Evolutionary conservation across 2,113 vertebrate genomes (phyloP).

Genomic region (Plestiodon gilberti): DNA sequence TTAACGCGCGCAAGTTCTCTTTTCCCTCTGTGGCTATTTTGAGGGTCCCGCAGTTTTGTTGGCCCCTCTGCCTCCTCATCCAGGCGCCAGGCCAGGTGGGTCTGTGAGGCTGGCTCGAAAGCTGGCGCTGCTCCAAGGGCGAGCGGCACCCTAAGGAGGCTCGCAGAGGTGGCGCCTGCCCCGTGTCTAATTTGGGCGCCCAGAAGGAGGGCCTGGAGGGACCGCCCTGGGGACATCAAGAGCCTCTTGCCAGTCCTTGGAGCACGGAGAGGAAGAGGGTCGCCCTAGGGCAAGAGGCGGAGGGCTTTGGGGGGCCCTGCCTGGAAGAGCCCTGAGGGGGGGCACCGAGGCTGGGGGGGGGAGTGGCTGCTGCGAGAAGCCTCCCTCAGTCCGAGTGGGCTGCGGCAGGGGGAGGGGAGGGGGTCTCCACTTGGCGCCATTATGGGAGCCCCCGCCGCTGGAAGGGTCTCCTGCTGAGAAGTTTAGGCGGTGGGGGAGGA

Average conservation of each 20-base stretch:
- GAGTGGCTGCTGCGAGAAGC: background rate
- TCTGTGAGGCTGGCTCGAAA: background rate
- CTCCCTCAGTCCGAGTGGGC: too few relatives aligned
- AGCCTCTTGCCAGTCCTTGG: background rate
- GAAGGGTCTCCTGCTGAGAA: background rate
- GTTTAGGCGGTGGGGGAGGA: background rate
- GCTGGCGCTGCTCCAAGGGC: background rate
- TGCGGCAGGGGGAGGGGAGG: background rate
- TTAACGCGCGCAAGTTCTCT: background rate
- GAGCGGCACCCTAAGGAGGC: background rate
- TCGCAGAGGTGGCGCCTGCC: background rate
- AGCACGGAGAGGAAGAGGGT: background rate
- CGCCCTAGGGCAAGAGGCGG: background rate
- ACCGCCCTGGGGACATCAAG: background rate
- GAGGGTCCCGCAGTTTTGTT: background rate
- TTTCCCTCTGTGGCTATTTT: too few relatives aligned
- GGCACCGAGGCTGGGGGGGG: background rate
- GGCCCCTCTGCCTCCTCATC: too few relatives aligned
- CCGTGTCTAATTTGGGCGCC: background rate
- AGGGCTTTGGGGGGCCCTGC: background rate
- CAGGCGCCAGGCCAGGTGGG: background rate
- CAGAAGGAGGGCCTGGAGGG: background rate
- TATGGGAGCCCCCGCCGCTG: too few relatives aligned
- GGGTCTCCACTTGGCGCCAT: background rate
- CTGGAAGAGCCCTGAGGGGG: background rate